Evolutionary conservation across 2,888 invertebrate species (phyloP), one percentile per base, ranked within the genome.

Genomic region (Caenorhabditis angaria): DNA sequence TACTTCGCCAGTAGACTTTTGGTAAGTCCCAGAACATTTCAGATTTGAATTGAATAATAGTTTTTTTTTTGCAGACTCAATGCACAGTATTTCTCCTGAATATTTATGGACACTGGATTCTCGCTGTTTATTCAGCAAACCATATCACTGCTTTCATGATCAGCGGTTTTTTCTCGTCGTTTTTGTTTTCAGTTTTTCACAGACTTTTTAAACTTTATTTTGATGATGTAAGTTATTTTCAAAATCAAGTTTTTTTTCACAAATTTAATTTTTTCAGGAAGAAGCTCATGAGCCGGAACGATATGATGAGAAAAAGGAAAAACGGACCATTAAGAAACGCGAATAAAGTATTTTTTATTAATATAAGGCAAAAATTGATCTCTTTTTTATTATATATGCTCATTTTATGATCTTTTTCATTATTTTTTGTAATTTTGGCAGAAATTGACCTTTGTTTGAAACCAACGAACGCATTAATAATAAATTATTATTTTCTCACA

Each of bases 111-210:
- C 82, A 82, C 57, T 82, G 82, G 82, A 68, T 82, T 51, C 55
- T 77, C 41, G 60, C 59, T 2, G 68, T 81, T n/a, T 82, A 79
- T 65, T 77, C 78, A 1, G 70, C 82, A 20, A 82, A 82, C 51
- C 82, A 82, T 65, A 82, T 82, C 54, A 79, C 80, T 2, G 83
- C 83, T 10, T 85, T 87, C 78, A 83, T 86, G 79, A 73, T 86
- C 69, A 76, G 82, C 27, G 82, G 83, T 32, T 84, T 86, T 74
- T 85, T 83, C 80, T 78, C 83, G 65, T 82, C 85, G 22, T 83
- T 85, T 76, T 74, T 85, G 22, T 80, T 85, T 64, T 82, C 82
- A 2, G 70, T 70, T 5, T 82, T 70, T 62, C 80, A 76, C 58
- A 63, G 81, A 6, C 69, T 70, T 32, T 73, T 80, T 61, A 77